A percentile compares a stretch with the other conserved stretches of the same genome.
These are phyloP conservation scores for Tetramorium simillimum DNA, from an alignment of 1,140 invertebrate genomes.

Conservation along the genomic window DNA sequence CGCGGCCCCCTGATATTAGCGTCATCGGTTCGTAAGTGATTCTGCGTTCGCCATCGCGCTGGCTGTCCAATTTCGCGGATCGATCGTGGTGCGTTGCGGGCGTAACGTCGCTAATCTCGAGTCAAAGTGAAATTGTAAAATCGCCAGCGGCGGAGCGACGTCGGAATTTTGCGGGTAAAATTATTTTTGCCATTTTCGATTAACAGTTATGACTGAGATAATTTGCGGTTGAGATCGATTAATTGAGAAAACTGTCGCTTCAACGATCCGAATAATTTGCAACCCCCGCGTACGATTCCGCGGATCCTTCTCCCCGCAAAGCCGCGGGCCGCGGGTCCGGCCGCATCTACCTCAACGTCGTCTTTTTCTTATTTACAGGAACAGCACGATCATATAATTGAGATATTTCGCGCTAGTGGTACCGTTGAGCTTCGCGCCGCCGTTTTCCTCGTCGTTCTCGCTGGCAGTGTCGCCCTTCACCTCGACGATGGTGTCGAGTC, in stretches of 20 bases:
- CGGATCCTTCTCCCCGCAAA: neutral
- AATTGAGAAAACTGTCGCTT: neutral
- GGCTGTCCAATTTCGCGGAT: neutral
- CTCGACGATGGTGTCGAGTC: conserved; percentile 82
- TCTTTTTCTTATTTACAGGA: conserved; percentile 77
- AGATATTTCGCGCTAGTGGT: conserved; percentile 79
- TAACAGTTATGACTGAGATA: neutral
- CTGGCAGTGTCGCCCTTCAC: conserved; percentile 79
- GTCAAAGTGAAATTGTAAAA: conserved; percentile 7
- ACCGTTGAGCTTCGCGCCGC: conserved; percentile 76
- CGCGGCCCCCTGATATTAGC: conserved; percentile 45
- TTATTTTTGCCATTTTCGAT: neutral
- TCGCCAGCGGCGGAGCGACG: neutral
- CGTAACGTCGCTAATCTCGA: neutral
- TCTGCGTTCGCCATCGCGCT: neutral
- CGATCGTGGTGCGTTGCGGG: neutral
- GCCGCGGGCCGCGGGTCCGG: conserved; percentile 49
- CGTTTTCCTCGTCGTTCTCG: conserved; percentile 79
- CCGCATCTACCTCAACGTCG: conserved; percentile 50
- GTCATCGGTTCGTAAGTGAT: conserved; percentile 2
- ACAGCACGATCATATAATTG: conserved; percentile 83
- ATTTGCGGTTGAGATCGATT: neutral
- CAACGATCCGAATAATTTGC: neutral
- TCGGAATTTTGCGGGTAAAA: neutral
- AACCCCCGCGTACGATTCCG: neutral